Base-by-base conservation (phyloP, 2,113 vertebrate genomes). In the Xenopus laevis region DNA sequence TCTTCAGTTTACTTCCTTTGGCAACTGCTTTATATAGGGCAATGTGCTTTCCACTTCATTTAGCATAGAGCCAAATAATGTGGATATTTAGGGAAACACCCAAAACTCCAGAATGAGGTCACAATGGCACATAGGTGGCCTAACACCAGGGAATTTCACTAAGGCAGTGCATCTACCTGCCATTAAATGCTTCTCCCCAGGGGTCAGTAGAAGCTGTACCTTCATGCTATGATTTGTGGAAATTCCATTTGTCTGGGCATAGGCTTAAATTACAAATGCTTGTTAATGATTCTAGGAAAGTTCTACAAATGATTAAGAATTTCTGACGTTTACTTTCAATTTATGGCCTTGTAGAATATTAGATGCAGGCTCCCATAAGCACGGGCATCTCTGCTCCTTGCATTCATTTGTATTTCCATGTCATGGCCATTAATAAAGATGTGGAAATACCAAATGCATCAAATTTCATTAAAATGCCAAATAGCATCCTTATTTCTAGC, bases 211-310 rank as follows among this genome's bases (percentile, higher is more conserved):
- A 33, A 21, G 15, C 55, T 68, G 40, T 60, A 15, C 27, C 3
- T 8, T 10, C 55, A 23, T 44, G 65, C 40, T 23, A 53, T 77
- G 57, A 74, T 77, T 79, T 78, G 20, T 63, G 55, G 17, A 57
- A 73, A 74, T 68, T 74, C 64, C 71, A 20, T 50, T 66, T 71
- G 60, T 72, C 66, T 65, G 84, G 68, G 73, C 82, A 82, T 63
- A 81, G 20, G 81, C 83, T 83, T 79, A 81, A 81, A 81, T 88
- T 91, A 87, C 82, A 86, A 89, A 91, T 89, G 86, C 79, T 71
- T 78, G 84, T 88, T 89, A 90, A 91, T 91, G 77, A 90, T 89
- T 88, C 84, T 81, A 78, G 83, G 78, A 78, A 87, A 87, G 85
- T 79, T 67, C 76, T 65, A 76, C 81, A 82, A 82, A 10, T 9